Base-by-base conservation (phyloP, 64 coral and sea anemone species). In the Montipora capricornis region DNA sequence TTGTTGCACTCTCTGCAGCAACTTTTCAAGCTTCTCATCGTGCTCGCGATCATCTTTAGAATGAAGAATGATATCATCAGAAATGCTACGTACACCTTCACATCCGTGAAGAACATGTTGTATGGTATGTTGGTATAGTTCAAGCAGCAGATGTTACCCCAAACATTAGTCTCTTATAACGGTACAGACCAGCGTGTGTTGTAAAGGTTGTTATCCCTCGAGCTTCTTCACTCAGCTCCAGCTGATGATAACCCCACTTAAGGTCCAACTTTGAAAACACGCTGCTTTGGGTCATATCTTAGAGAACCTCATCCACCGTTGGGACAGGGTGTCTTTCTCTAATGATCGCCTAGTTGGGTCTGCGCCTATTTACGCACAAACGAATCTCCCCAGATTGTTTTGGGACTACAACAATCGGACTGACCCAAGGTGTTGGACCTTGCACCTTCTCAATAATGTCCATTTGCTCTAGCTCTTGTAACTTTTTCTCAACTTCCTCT, bases 41-140 rank as follows among this genome's bases (percentile, higher is more conserved):
- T 81, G 78, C 20, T 91, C 29, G 44, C 82, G 60, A 4, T 73
- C 75, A 50, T 81, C 74, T 29, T 20, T 57, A 60, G 11, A 20
- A 84, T 85, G 81, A 29, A 85, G 66, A 15, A 93, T 77, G 78
- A 93, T 88, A 46, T 93, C 85, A 59, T 93, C 92, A 88, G 75
- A 79, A 50, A 93, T 87, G 9, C 80, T 93, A 61, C 67, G 82
- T 37, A 37, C 37, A 37, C 37, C 37, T 37, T 37, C 37, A 37
- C 37, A 37, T 37, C 37, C 37, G 37, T 87, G 49, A 8, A 93
- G 20, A 26, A 47, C 71, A 78, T 93, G 70, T 47, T 93, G 83
- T 5, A 93, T 88, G 4, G 77, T 49, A 55, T 83, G 76, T 68
- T 93, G 91, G 48, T 85, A 93, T 46, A 87, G 79, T 73, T 93